Base-by-base conservation (phyloP, 1,140 invertebrate species). In the Bactericera cockerelli region DNA sequence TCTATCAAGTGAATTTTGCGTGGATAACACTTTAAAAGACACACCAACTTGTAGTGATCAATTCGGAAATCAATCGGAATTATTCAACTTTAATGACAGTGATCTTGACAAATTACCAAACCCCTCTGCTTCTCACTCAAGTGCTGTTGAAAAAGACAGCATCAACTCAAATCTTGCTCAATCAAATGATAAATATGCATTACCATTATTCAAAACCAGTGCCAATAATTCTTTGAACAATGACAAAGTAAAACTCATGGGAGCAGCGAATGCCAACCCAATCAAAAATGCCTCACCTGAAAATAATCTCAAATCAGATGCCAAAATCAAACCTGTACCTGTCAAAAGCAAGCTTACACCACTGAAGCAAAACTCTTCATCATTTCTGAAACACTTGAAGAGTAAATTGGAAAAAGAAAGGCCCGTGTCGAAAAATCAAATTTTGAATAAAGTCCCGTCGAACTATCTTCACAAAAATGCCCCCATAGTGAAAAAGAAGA, bases 341-440 rank as follows among this genome's bases (percentile, higher is more conserved):
- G 19, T 16, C 42, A 49, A 49, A 22, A 49, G n/a, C 42, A 49
- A 49, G 42, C n/a, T 49, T 8, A 49, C 42, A 6, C 19, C 42
- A 10, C n/a, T 49, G n/a, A 49, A 49, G 42, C n/a, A 49, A 49
- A 49, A 22, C n/a, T 49, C 22, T 49, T 49, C 22, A 10, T 49
- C 42, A n/a, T 49, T 49, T 49, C n/a, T 49, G n/a, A 49, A 49
- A n/a, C n/a, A 49, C 19, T 49, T 49, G 42, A 49, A 49, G 22
- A 49, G 19, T n/a, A 49, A 49, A 49, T 49, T 49, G 22, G 22
- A 49, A 19, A 49, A 49, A 22, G 4, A 16, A 8, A 49, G 19
- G 19, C 42, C 42, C 3, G 42, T 49, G 42, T 49, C 42, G n/a
- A 49, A 49, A 8, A 49, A 49, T 22, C 42, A 49, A 49, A 49